Evolutionary conservation across 2,113 vertebrate species (phyloP).

Genomic region (Meleagris gallopavo): DNA sequence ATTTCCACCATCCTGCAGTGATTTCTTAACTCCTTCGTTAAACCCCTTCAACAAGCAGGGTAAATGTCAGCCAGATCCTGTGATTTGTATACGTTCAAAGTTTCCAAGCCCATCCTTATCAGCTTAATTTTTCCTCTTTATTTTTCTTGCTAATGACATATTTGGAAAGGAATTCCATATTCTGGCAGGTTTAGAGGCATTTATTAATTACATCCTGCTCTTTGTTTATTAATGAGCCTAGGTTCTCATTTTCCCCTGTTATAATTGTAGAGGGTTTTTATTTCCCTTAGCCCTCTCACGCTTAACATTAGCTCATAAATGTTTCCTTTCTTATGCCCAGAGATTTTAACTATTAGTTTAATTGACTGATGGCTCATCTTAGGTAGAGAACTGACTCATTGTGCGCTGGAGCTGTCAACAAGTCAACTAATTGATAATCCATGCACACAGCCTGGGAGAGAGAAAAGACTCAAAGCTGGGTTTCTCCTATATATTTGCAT

Average conservation of each 20-base stretch:
- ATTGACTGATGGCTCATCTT: slow-evolving; percentile 17
- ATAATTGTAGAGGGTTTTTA: slow-evolving; percentile 19
- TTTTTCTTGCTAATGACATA: slow-evolving; percentile 38
- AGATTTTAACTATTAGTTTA: slow-evolving; percentile 29
- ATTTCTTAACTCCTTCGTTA: not conserved
- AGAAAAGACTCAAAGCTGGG: not conserved
- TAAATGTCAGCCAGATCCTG: not conserved
- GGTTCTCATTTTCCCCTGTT: not conserved
- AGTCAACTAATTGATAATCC: not conserved
- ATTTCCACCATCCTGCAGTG: not conserved
- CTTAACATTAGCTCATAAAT: slow-evolving; percentile 24
- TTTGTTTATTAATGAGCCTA: slow-evolving; percentile 52
- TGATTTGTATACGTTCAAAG: not conserved
- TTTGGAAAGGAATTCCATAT: slow-evolving; percentile 47
- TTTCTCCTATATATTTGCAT: not conserved
- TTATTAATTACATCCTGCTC: slow-evolving; percentile 64
- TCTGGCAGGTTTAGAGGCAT: not conserved
- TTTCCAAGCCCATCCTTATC: slow-evolving; percentile 31
- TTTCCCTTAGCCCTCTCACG: not conserved
- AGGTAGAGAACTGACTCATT: not conserved
- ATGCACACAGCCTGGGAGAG: not conserved
- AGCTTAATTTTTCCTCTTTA: slow-evolving; percentile 26
- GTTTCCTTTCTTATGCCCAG: slow-evolving; percentile 34
- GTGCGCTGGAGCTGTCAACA: slow-evolving; percentile 31
- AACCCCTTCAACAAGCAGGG: not conserved